Evolutionary conservation across 2,797 vertebrate species (phyloP).

Genomic region (Parotocinclus haroldoi): DNA sequence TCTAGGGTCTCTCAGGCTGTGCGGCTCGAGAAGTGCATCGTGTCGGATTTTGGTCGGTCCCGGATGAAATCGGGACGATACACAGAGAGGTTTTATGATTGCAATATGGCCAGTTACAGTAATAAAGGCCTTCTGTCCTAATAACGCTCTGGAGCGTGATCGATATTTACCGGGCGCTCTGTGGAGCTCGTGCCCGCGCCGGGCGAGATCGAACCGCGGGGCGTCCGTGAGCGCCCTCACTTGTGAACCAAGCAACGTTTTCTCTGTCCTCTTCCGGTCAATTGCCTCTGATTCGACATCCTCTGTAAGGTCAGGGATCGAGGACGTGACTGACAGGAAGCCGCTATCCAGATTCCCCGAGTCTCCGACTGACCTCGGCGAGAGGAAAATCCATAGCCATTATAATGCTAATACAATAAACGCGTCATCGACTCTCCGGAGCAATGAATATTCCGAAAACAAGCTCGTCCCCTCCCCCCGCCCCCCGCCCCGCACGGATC

Average conservation of each 20-base stretch:
- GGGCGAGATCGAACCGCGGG: constrained; percentile 43
- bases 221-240: constrained; percentile 37
- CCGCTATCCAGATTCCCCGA: not conserved
- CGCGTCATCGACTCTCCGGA: not conserved
- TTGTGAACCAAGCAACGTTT: constrained; percentile 36
- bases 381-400: constrained; percentile 1
- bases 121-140: constrained; percentile 53
- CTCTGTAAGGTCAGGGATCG: constrained; percentile 15
- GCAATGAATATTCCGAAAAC: not conserved
- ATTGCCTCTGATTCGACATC: constrained; percentile 18
- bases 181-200: constrained; percentile 38
- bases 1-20: constrained; percentile 11
- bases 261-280: constrained; percentile 16
- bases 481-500: not conserved
- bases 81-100: constrained; percentile 54
- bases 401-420: constrained; percentile 13
- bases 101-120: constrained; percentile 55
- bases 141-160: constrained; percentile 56
- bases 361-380: constrained; percentile 10
- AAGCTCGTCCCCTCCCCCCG: not conserved
- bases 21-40: constrained; percentile 40
- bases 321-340: constrained; percentile 15
- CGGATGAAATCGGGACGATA: constrained; percentile 50
- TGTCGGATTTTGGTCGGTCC: constrained; percentile 41
- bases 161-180: constrained; percentile 52